Evolutionary conservation across 2,797 vertebrate species (phyloP).

Genomic region (Mormyrops boulengeri): DNA sequence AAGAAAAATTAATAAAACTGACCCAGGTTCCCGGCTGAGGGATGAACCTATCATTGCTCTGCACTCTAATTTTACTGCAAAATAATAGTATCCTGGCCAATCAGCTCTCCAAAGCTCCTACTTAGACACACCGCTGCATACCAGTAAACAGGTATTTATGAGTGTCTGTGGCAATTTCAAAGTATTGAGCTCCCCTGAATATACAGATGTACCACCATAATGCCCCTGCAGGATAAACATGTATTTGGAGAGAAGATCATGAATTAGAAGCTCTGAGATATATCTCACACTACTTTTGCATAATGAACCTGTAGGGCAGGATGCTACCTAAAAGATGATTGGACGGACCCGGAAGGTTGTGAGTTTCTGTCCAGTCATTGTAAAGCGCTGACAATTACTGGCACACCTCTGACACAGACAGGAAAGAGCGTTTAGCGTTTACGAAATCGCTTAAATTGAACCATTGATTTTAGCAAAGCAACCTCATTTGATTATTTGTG

Average conservation of each 20-base stretch:
- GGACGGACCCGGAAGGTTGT: not conserved
- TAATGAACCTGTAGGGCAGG: not conserved
- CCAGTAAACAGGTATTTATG: conserved; percentile 49
- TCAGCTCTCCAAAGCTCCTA: conserved; percentile 58
- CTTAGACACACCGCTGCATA: conserved; percentile 28
- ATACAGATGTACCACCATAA: not conserved
- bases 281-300: not conserved
- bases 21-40: conserved; percentile 56
- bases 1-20: conserved; percentile 70
- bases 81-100: conserved; percentile 73
- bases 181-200: not conserved
- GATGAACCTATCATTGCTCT: conserved; percentile 65
- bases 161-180: conserved; percentile 36
- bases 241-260: not conserved
- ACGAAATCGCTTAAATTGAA: not conserved
- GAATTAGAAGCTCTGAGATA: not conserved
- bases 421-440: not conserved
- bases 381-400: not conserved
- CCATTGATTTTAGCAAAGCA: not conserved
- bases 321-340: not conserved
- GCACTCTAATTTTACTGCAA: conserved; percentile 73
- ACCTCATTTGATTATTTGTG: not conserved
- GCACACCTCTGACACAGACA: not conserved
- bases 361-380: not conserved
- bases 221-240: not conserved